Conservation (phyloP, 1,140 invertebrate species). For the Neomicropteryx cornuta region DNA sequence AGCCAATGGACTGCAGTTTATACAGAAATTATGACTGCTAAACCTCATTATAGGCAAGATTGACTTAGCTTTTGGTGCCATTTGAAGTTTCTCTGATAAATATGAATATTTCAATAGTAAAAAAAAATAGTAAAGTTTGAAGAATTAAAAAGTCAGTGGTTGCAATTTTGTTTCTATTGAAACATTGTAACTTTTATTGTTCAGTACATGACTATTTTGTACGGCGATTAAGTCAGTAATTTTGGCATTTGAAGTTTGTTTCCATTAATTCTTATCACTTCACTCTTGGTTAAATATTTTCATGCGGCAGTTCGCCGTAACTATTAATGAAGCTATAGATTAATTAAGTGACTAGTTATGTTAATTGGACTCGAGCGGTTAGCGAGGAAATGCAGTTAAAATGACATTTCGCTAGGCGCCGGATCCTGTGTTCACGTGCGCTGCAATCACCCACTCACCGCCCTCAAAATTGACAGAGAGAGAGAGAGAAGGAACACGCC, state of each 20-base stretch:
- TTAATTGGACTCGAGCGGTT: constrained; percentile 5
- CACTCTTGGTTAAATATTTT: no score
- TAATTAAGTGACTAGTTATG: constrained; percentile 3
- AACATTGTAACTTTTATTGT: no score
- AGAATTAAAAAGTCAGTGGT: no score
- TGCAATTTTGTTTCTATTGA: no score
- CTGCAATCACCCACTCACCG: constrained; percentile 8
- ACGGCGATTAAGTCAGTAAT: no score
- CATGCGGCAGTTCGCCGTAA: no score
- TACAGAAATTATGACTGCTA: constrained; percentile 3
- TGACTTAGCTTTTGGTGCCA: constrained; percentile 3
- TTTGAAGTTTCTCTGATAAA: no score
- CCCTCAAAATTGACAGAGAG: constrained; percentile 18
- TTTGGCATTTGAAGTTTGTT: no score
- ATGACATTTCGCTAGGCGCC: constrained; percentile 29
- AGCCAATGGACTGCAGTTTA: background rate
- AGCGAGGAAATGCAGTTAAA: constrained; percentile 31
- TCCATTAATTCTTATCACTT: no score
- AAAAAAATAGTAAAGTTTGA: no score
- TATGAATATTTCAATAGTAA: no score
- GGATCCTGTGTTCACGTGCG: constrained; percentile 12
- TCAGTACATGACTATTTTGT: no score
- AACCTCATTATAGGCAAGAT: background rate
- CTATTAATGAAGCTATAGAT: background rate
- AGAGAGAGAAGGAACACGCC: constrained; percentile 38